Conservation (phyloP, 2,113 vertebrate species). For the Spea multiplicata region DNA sequence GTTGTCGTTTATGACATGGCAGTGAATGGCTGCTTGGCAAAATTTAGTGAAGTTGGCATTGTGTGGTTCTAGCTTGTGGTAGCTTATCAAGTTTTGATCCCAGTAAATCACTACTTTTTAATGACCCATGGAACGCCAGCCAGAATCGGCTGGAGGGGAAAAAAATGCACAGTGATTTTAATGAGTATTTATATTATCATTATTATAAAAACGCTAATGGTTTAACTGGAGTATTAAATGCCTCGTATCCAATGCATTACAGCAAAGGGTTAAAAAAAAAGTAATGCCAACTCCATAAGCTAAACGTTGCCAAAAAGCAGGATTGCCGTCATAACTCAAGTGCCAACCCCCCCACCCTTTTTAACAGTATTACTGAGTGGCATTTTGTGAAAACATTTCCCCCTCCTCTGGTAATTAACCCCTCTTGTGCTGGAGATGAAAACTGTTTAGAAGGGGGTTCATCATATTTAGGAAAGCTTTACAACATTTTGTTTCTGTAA, state of each 20-base stretch:
- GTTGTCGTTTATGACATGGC: slow-evolving; percentile 58
- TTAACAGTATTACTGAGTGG: slow-evolving; percentile 58
- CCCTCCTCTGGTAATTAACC: background rate
- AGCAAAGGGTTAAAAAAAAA: background rate
- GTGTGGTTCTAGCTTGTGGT: background rate
- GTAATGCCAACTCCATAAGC: background rate
- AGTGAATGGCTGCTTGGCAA: slow-evolving; percentile 30
- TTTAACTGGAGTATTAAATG: background rate
- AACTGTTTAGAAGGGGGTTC: background rate
- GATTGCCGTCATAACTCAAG: slow-evolving; percentile 61
- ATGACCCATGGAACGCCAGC: background rate
- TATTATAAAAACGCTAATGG: no score
- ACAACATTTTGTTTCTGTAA: background rate
- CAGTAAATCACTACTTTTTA: background rate
- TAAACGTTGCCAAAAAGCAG: slow-evolving; percentile 35
- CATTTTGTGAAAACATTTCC: background rate
- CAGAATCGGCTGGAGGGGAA: background rate
- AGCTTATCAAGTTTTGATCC: background rate
- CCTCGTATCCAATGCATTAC: background rate
- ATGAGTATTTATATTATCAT: no score
- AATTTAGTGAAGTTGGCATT: slow-evolving; percentile 25
- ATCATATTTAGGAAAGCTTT: background rate
- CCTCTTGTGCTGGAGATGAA: background rate
- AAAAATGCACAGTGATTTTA: background rate
- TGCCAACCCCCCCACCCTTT: slow-evolving; percentile 65